Base-by-base conservation (phyloP, 2,888 invertebrate species). In the Drosophila kanekoi region DNA sequence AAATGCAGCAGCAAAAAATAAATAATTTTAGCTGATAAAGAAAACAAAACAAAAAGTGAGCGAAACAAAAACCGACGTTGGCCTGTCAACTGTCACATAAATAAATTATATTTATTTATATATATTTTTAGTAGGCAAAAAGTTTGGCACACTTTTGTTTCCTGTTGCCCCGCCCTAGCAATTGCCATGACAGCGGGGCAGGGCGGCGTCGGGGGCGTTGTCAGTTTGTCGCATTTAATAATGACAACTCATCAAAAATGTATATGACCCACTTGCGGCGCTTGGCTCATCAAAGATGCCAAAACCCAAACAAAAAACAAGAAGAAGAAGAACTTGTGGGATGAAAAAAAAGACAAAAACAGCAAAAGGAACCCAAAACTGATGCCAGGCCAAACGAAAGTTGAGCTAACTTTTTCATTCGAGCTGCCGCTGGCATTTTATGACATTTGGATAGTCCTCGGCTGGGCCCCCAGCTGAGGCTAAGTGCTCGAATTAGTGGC, bases 191-290 rank as follows among this genome's bases (percentile, higher is more conserved):
- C 67, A 72, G 53, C 58, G n/a, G 41, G 10, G 32, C 28, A 28
- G 5, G 18, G 38, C 8, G 47, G 28, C 8, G 5, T 8, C 37
- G 16, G 20, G 35, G 54, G 52, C 13, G 32, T 28, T 28, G 32
- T 10, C 62, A 47, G 63, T 68, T 81, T 79, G 75, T 78, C 79
- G 78, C 76, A 70, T 88, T 86, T 81, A 88, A 86, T 88, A 86
- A 90, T 90, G 90, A 88, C 89, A 89, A 75, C 84, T 90, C 90
- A 90, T 90, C 90, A 90, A 90, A 89, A 87, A 89, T 90, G 75
- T 87, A 90, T 88, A 89, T 90, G 90, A 89, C 90, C 90, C 82
- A 90, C 84, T 90, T 89, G 86, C 70, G 63, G 71, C 67, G 28
- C 59, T 54, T 20, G 59, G 23, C 74, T 69, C 72, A 71, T 79